Evolutionary conservation across 2,797 vertebrate species (phyloP).

Genomic region (Anabacerthia variegaticeps): DNA sequence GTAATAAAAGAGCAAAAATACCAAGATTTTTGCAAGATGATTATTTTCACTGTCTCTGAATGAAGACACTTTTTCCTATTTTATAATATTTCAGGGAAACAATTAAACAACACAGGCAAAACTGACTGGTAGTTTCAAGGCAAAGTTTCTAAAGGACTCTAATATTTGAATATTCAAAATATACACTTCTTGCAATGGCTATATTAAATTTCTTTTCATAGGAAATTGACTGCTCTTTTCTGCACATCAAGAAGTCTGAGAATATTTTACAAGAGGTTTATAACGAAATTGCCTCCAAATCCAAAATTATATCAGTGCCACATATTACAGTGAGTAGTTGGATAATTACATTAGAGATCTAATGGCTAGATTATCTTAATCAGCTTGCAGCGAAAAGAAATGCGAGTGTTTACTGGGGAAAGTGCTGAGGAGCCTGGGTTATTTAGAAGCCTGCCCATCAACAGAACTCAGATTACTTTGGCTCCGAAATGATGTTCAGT

Average conservation of each 20-base stretch:
- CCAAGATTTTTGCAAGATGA: not conserved
- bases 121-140: not conserved
- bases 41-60: not conserved
- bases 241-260: not conserved
- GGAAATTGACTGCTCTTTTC: not conserved
- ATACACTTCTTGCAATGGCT: not conserved
- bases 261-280: not conserved
- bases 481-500: not conserved
- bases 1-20: not conserved
- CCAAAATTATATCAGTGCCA: not conserved
- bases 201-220: not conserved
- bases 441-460: not conserved
- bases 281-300: conserved; percentile 8
- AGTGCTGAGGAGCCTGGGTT: not conserved
- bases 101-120: not conserved
- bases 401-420: not conserved
- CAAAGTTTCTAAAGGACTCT: not conserved
- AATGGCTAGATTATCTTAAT: not conserved
- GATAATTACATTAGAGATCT: not conserved
- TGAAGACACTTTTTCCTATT: not conserved
- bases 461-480: not conserved
- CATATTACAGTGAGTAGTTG: not conserved
- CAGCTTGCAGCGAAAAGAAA: not conserved
- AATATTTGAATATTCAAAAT: not conserved
- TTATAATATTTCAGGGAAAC: not conserved